These are phyloP conservation scores for Anas platyrhynchos DNA, from an alignment of 2,113 vertebrate species.

Conservation along the genomic window DNA sequence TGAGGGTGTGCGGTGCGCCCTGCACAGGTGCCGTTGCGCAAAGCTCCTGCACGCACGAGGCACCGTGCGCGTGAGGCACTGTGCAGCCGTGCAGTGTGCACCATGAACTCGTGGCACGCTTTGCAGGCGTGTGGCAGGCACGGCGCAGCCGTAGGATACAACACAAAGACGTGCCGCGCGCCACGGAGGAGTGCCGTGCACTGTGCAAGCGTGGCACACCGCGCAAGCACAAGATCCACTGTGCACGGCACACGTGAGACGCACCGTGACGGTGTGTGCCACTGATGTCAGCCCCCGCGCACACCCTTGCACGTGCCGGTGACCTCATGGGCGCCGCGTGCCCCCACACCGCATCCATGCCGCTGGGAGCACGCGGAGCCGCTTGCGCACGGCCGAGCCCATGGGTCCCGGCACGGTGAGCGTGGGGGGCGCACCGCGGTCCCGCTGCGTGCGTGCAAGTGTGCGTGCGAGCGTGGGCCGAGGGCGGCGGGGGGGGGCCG, in stretches of 20 bases:
- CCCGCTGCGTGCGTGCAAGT: background rate
- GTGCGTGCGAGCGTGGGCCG: background rate
- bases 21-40: too few species aligned
- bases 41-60: background rate
- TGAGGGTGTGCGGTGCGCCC: background rate
- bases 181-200: too few species aligned
- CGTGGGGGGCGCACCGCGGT: background rate
- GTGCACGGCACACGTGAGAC: rapidly evolving
- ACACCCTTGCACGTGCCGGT: too few species aligned
- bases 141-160: too few species aligned
- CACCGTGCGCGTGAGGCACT: too few species aligned
- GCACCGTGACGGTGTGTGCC: rapidly evolving
- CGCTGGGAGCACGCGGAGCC: background rate
- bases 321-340: rapidly evolving
- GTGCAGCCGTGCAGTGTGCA: background rate
- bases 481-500: background rate
- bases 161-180: too few species aligned
- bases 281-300: background rate
- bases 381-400: background rate
- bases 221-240: rapidly evolving
- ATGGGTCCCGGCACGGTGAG: background rate
- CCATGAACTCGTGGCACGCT: background rate
- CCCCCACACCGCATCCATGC: background rate
- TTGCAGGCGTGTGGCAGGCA: background rate
- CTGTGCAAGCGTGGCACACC: rapidly evolving